Evolutionary conservation across 2,888 invertebrate genomes (phyloP).

Genomic region (Xanthorhoe spadicearia): DNA sequence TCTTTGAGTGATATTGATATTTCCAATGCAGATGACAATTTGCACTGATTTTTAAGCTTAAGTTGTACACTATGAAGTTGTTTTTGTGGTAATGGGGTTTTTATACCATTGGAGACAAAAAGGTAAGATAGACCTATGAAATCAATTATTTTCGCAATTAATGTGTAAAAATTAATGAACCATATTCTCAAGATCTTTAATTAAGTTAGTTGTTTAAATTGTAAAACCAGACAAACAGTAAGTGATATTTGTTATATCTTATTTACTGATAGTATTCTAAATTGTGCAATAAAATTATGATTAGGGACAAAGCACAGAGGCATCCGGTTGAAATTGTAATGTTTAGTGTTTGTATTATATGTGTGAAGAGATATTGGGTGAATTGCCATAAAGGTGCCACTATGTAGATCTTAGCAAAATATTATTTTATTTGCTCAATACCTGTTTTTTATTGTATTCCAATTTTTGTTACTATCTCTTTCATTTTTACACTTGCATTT

Average conservation of each 20-base stretch:
- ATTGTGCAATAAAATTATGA: background rate
- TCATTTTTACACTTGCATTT: background rate
- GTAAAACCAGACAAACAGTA: background rate
- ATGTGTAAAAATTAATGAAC: background rate
- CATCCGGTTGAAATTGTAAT: background rate
- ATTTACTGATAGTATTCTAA: background rate
- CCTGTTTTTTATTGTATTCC: background rate
- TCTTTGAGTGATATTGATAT: constrained; percentile 16
- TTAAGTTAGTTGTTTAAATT: background rate
- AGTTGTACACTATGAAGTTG: background rate
- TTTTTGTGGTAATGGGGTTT: background rate
- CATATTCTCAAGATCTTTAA: background rate
- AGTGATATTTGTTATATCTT: background rate
- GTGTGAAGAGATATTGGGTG: background rate
- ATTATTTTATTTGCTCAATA: constrained; percentile 23
- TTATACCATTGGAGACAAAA: background rate
- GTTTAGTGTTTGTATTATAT: background rate
- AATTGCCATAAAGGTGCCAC: constrained; percentile 45
- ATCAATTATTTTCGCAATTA: background rate
- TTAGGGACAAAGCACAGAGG: background rate
- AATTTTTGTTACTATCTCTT: background rate
- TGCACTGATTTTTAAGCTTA: constrained; percentile 13
- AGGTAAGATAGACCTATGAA: background rate
- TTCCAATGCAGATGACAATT: constrained; percentile 10
- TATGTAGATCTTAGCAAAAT: constrained; percentile 39